A percentile compares a stretch with the other conserved stretches of the same genome.
Evolutionary conservation across 2,888 invertebrate species (phyloP).

Genomic region (Drosophila prolongata): DNA sequence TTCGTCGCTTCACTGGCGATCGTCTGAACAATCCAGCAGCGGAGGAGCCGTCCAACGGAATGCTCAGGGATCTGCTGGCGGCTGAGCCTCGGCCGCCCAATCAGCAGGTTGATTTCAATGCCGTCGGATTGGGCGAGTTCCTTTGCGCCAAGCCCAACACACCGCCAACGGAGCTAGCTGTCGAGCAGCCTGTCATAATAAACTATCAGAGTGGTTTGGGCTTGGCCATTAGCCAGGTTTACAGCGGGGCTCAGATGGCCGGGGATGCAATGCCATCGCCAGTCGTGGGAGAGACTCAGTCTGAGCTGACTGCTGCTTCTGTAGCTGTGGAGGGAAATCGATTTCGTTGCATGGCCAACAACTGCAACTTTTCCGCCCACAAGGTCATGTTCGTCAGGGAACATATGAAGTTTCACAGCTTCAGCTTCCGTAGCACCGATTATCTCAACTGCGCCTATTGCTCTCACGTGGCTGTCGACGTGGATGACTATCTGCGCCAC

Average conservation of each 20-base stretch:
- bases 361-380: constrained; percentile 67
- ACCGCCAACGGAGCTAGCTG: constrained; percentile 7
- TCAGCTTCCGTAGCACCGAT: constrained; percentile 60
- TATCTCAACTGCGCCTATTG: constrained; percentile 77
- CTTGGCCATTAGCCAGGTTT: constrained; percentile 67
- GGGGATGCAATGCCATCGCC: not conserved
- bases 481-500: constrained; percentile 73
- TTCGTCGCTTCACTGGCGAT: constrained; percentile 78
- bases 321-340: constrained; percentile 35
- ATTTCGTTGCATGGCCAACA: constrained; percentile 73
- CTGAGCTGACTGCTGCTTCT: not conserved
- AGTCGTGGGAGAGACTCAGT: not conserved
- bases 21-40: constrained; percentile 44
- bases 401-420: constrained; percentile 75
- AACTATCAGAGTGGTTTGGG: constrained; percentile 44
- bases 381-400: constrained; percentile 75
- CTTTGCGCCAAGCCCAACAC: constrained; percentile 26
- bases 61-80: constrained; percentile 52
- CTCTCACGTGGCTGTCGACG: constrained; percentile 53
- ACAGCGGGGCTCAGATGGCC: constrained; percentile 27
- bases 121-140: constrained; percentile 45
- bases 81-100: constrained; percentile 51
- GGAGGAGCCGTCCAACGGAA: constrained; percentile 1
- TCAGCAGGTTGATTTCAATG: constrained; percentile 41
- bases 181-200: constrained; percentile 9